Base-by-base conservation (phyloP, 2,113 vertebrate genomes). In the Gambusia holbrooki region DNA sequence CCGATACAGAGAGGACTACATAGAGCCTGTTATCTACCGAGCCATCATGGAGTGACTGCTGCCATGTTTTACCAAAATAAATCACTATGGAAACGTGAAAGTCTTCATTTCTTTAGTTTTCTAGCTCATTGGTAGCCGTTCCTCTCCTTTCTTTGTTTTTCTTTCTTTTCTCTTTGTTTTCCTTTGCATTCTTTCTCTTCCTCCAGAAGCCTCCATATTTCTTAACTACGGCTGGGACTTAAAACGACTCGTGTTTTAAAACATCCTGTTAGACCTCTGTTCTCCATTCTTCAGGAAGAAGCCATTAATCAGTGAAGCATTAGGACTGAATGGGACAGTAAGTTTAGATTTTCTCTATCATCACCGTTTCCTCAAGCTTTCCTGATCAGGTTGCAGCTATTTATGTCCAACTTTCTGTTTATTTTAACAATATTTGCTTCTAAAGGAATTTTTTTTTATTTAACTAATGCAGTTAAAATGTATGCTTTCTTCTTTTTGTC, bases 1-100 rank as follows among this genome's bases (percentile, higher is more conserved):
- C 3, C 95, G 96, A 54, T 99, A 99, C 94, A 94, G 96, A 74
- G 98, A 97, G 84, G 98, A 99, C 92, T 99, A 97, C 86, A 96
- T 99, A 1, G 97, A 99, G 82, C 98, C 98, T 1, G 93, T 96
- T 0, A 86, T 99, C 40, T 99, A 99, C 94, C 92, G 96, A 84
- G 93, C 97, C 92, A 98, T 99, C 94, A 97, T 99, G 97, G 98
- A 99, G 89, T 99, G 93, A 95, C n/a, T 54, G 22, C 51, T 25
- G 7, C 51, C 51, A n/a, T 48, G 15, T 48, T 48, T 48, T 48
- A 48, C 45, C 4, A 19, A 17, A 48, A 48, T 48, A 48, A 48
- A 48, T 58, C 51, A 58, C 51, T 25, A 58, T 58, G 51, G 51
- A 58, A 58, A 58, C 22, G 7, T 58, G 15, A 51, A 51, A 51